Conservation (phyloP, 2,113 vertebrate species). For the Rhadina sibilatrix region DNA sequence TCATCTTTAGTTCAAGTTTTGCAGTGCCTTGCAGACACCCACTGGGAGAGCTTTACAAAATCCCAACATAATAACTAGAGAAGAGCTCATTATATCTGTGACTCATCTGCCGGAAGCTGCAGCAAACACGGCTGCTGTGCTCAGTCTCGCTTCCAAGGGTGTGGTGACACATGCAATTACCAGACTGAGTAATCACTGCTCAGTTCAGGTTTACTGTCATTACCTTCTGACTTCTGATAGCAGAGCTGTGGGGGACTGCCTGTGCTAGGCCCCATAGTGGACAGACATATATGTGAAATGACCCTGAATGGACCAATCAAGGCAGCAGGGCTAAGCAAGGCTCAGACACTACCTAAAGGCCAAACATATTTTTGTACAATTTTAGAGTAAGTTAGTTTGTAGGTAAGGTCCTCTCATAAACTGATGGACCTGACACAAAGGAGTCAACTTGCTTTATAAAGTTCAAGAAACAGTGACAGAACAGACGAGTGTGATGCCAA, state of each 20-base stretch:
- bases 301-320: not conserved
- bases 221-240: not conserved
- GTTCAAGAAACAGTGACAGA: not conserved
- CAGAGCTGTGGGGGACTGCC: not conserved
- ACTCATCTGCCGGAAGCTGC: not conserved
- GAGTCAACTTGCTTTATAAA: not conserved
- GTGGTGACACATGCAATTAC: not conserved
- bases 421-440: not conserved
- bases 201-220: not conserved
- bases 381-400: not conserved
- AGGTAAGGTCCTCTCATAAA: not conserved
- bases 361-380: not conserved
- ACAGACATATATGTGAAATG: not conserved
- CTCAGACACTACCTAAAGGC: not conserved
- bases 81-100: constrained; percentile 4
- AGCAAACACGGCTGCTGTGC: not conserved
- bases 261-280: not conserved
- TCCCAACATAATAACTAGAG: not conserved
- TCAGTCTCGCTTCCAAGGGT: not conserved
- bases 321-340: not conserved
- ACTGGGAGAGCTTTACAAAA: not conserved
- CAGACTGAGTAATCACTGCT: not conserved
- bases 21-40: not conserved
- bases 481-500: not conserved
- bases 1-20: not conserved